A percentile compares a stretch with the other conserved stretches of the same genome.
These are phyloP conservation scores for Pseudoatta argentina DNA, from an alignment of 1,140 invertebrate species.

Conservation along the genomic window DNA sequence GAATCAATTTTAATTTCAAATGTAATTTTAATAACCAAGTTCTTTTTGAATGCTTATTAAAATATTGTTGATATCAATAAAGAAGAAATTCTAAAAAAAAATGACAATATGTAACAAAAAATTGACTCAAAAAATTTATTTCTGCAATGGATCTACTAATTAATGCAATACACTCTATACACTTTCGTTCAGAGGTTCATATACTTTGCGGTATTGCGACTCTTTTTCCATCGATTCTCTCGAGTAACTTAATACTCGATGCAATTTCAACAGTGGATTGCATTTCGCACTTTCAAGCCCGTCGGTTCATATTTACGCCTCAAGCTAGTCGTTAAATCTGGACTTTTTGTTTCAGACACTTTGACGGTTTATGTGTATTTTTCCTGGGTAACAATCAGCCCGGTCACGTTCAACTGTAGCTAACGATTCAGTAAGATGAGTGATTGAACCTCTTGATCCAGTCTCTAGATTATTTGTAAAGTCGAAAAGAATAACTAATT, in stretches of 20 bases:
- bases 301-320: slow-evolving; percentile 34
- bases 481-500: slow-evolving; percentile 6
- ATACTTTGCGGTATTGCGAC: slow-evolving; percentile 10
- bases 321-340: slow-evolving; percentile 25
- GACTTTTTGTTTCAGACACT: slow-evolving; percentile 40
- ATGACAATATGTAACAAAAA: background rate
- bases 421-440: slow-evolving; percentile 23
- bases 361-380: slow-evolving; percentile 34
- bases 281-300: slow-evolving; percentile 45
- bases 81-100: background rate
- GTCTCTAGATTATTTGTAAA: background rate
- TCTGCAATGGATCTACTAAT: background rate
- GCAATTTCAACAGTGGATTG: slow-evolving; percentile 47
- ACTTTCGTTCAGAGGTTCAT: background rate
- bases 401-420: background rate
- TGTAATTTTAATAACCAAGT: background rate
- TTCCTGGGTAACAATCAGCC: slow-evolving; percentile 7
- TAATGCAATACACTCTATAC: background rate
- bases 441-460: slow-evolving; percentile 22
- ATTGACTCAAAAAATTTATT: background rate
- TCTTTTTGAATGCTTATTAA: background rate
- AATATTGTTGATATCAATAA: background rate
- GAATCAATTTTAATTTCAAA: background rate
- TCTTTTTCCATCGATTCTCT: slow-evolving; percentile 47
- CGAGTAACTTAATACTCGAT: slow-evolving; percentile 43